These are phyloP conservation scores for Hecatera dysodea DNA, from an alignment of 2,888 invertebrate species.

Conservation along the genomic window DNA sequence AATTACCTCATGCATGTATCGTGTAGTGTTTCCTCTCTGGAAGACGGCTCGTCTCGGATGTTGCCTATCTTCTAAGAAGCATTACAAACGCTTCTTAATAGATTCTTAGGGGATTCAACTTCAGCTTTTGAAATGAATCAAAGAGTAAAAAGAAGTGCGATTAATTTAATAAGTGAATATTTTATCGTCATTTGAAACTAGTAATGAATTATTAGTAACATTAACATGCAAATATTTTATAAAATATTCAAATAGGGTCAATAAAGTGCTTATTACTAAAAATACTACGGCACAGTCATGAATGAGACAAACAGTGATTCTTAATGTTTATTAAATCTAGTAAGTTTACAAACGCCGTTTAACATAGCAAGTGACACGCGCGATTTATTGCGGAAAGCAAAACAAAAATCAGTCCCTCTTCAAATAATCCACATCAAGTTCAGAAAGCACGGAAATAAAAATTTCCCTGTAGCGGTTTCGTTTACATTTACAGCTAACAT, in stretches of 20 bases:
- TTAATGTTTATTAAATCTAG: conserved; percentile 12
- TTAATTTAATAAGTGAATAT: conserved; percentile 51
- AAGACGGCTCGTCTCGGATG: conserved; percentile 22
- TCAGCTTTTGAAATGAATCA: conserved; percentile 43
- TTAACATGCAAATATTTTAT: conserved; percentile 52
- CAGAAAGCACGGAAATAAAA: not conserved
- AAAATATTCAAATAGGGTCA: conserved; percentile 41
- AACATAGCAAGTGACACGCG: conserved; percentile 10
- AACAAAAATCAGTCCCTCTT: not conserved
- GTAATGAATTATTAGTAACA: conserved; percentile 44
- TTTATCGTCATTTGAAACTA: conserved; percentile 48
- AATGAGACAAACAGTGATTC: conserved; percentile 1
- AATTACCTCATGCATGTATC: conserved; percentile 35
- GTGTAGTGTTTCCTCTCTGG: conserved; percentile 28
- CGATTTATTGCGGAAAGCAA: not conserved
- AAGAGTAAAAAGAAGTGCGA: conserved; percentile 50
- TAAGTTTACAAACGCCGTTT: conserved; percentile 16
- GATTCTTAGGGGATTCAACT: conserved; percentile 42
- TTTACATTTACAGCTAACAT: conserved; percentile 1
- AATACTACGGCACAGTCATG: not conserved
- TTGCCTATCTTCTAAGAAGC: conserved; percentile 51
- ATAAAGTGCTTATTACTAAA: conserved; percentile 30
- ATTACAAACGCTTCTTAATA: too few species aligned
- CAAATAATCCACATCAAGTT: conserved; percentile 23
- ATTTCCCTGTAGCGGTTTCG: conserved; percentile 3